phyloP scores from a whole-genome alignment of 30 jellyfish, hydroid and myxozoan genomes.

The Aurelia aurita region DNA sequence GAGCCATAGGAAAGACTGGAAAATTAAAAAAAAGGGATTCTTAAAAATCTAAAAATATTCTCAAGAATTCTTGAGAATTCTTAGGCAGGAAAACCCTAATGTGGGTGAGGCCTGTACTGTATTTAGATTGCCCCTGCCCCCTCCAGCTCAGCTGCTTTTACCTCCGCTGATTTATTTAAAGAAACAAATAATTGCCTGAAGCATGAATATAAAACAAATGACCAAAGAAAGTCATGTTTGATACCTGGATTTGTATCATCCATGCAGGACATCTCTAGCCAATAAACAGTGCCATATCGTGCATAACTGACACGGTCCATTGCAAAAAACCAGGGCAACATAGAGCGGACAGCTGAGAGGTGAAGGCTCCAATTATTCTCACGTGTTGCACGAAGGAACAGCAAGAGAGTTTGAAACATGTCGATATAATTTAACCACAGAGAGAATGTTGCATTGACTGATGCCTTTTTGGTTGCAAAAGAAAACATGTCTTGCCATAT shows the following conservation, averaged over 20 bases:
- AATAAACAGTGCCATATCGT: constrained; percentile 4
- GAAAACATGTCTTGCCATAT: neutral
- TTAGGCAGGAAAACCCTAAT: no score
- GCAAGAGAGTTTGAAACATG: neutral
- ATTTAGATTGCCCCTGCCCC: no score
- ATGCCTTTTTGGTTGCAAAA: neutral
- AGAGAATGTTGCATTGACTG: neutral
- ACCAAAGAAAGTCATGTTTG: no score
- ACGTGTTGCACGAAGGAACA: neutral
- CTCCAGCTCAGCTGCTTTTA: no score
- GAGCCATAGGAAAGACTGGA: no score
- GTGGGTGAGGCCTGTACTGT: no score
- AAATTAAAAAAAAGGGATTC: no score
- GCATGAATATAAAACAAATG: neutral
- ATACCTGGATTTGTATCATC: constrained; percentile 11
- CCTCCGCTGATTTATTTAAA: no score
- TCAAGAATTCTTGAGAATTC: no score
- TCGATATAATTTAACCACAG: neutral
- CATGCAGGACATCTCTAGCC: constrained; percentile 7
- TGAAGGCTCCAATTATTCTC: constrained; percentile 9
- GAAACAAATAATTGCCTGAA: no score
- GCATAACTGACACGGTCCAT: neutral
- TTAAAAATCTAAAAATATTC: no score
- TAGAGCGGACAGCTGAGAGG: constrained; percentile 3
- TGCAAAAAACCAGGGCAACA: constrained; percentile 23